A percentile compares a stretch with the other conserved stretches of the same genome.
phyloP scores from a whole-genome alignment of 2,113 vertebrate genomes.

The Apodemus speciosus region DNA sequence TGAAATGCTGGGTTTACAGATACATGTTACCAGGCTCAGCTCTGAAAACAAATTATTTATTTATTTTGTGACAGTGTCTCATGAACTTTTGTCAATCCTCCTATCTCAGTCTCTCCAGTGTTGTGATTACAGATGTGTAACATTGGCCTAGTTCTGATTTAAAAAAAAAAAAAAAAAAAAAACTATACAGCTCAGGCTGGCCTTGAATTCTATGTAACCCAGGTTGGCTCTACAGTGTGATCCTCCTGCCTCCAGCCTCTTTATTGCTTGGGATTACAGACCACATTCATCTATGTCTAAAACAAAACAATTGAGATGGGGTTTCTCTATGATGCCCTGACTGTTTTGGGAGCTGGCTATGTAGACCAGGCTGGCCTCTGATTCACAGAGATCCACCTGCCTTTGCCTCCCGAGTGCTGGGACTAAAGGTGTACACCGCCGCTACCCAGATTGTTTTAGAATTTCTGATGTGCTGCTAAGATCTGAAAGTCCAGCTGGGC shows the following conservation, averaged over 20 bases:
- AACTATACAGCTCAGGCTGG: not conserved
- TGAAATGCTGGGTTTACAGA: not conserved
- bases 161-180: not conserved
- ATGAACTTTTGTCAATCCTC: not conserved
- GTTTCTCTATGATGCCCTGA: not conserved
- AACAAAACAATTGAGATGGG: not conserved
- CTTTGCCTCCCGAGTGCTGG: not conserved
- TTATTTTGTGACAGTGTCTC: not conserved
- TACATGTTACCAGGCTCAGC: not conserved
- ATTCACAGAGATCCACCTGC: not conserved
- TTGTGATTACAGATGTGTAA: not conserved
- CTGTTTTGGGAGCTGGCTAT: not conserved
- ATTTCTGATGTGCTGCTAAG: not conserved
- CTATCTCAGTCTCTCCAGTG: not conserved
- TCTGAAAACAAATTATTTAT: not conserved
- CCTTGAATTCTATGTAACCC: not conserved
- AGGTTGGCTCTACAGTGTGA: not conserved
- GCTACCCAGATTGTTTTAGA: not conserved
- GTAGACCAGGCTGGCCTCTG: not conserved
- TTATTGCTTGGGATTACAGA: not conserved
- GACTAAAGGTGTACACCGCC: not conserved
- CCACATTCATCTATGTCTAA: not conserved
- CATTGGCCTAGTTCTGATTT: not conserved
- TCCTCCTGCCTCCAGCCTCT: not conserved
- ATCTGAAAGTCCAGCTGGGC: not conserved